Base-by-base conservation (phyloP, 2,888 invertebrate species). In the Zaprionus bogoriensis region DNA sequence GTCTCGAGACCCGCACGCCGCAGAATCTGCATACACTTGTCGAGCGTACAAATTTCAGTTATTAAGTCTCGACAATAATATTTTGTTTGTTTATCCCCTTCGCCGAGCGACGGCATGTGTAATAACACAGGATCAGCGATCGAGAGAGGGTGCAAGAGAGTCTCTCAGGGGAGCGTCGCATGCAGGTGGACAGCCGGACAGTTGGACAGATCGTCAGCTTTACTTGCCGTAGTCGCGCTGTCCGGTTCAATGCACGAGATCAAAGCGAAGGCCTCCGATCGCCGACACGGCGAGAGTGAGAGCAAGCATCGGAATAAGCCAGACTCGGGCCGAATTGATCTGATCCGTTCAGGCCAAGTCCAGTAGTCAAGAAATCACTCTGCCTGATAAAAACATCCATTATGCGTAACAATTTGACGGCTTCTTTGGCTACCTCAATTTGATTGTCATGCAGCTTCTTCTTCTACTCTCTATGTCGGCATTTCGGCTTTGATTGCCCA, bases 321-420 rank as follows among this genome's bases (percentile, higher is more conserved):
- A 30, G 14, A 30, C 3, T 6, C n/a, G 22, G 19, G 19, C 53
- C 30, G 28, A 55, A 45, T n/a, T n/a, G n/a, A n/a, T n/a, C n/a
- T n/a, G n/a, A n/a, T 39, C 57, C 9, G 44, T 57, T 59, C 63
- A 39, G 10, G 28, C 36, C 75, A 87, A 87, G 68, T 80, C 78
- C 89, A 80, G 89, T 89, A 89, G 89, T 88, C 83, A 74, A 84
- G 71, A 83, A 80, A 75, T 76, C 88, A 87, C 84, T 86, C 77
- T 58, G 70, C 58, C 72, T 74, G 89, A 89, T 89, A 88, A 89
- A 84, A 84, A 81, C 81, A 83, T 87, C 87, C 87, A 88, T 89
- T 89, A 88, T 77, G 84, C 77, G 80, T 79, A 88, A 86, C 86
- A 87, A 87, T 87, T 87, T 87, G 87, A 87, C 87, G 87, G 87